phyloP scores from a whole-genome alignment of 2,888 invertebrate genomes.

The Pristionchus exspectatus region DNA sequence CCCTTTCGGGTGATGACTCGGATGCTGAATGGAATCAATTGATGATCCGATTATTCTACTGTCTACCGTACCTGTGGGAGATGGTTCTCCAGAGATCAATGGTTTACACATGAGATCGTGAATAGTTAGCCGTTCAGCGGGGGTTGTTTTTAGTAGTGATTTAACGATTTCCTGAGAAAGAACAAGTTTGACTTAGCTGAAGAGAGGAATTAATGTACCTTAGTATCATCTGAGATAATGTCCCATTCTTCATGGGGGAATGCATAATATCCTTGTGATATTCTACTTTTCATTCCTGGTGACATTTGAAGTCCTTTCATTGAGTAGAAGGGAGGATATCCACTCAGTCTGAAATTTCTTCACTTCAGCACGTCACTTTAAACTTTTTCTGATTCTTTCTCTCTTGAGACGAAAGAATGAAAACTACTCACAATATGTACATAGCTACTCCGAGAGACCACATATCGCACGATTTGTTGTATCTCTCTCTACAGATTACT shows the following conservation, averaged over 20 bases:
- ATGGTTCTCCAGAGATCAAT: constrained; percentile 66
- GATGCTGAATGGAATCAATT: constrained; percentile 50
- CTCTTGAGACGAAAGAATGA: not conserved
- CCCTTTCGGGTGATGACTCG: constrained; percentile 56
- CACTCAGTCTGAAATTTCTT: constrained; percentile 85
- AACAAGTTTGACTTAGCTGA: constrained; percentile 14
- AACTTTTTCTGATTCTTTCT: not conserved
- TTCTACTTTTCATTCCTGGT: constrained; percentile 97
- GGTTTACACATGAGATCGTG: constrained; percentile 72
- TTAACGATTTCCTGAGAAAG: constrained; percentile 44
- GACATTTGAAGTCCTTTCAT: constrained; percentile 94
- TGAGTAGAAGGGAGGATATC: constrained; percentile 98
- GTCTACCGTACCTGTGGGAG: constrained; percentile 3
- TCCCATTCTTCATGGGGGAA: constrained; percentile 97
- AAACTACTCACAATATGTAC: constrained; percentile 90
- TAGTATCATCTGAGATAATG: constrained; percentile 90
- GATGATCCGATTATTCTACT: not conserved
- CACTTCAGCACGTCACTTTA: constrained; percentile 43
- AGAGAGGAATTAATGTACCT: constrained; percentile 73
- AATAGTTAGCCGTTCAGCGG: constrained; percentile 73
- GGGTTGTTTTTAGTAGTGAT: constrained; percentile 74
- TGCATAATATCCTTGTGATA: constrained; percentile 95
- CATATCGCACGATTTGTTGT: constrained; percentile 98
- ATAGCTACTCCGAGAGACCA: constrained; percentile 99
- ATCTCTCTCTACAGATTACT: constrained; percentile 96